A percentile compares a stretch with the other conserved stretches of the same genome.
phyloP scores from a whole-genome alignment of 2,797 vertebrate genomes.

The Sebastiscus albofasciatus region DNA sequence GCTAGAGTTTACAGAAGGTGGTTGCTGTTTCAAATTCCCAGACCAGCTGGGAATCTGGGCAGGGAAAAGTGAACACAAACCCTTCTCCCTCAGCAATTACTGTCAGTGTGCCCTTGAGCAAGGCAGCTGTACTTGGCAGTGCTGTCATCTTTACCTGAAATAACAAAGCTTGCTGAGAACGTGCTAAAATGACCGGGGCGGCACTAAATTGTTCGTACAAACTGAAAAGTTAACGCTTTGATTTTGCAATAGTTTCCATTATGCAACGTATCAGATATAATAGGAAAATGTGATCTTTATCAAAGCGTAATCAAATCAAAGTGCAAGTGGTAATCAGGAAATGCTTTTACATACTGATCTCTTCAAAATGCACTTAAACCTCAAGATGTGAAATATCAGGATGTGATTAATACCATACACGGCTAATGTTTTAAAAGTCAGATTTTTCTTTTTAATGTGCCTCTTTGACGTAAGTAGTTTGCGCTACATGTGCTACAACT shows the following conservation, averaged over 20 bases:
- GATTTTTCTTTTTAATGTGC: background rate
- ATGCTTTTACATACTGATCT: background rate
- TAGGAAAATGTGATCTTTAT: slow-evolving; percentile 2
- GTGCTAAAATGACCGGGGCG: background rate
- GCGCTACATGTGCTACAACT: background rate
- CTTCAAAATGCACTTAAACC: background rate
- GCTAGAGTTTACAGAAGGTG: slow-evolving; percentile 37
- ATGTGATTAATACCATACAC: slow-evolving; percentile 23
- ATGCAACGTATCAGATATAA: slow-evolving; percentile 1
- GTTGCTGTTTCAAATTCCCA: slow-evolving; percentile 49
- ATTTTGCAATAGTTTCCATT: slow-evolving; percentile 23
- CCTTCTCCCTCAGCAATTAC: slow-evolving; percentile 14
- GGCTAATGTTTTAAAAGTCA: background rate
- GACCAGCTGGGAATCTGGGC: slow-evolving; percentile 58
- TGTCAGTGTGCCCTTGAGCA: slow-evolving; percentile 51
- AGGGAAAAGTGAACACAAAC: slow-evolving; percentile 32
- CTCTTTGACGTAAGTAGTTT: background rate
- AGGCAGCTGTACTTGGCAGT: slow-evolving; percentile 37
- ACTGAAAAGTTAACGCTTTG: background rate
- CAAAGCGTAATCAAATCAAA: slow-evolving; percentile 15
- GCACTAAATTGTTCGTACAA: background rate
- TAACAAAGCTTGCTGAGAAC: slow-evolving; percentile 3
- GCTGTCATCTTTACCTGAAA: slow-evolving; percentile 21
- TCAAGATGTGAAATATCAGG: slow-evolving; percentile 10
- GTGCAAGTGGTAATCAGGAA: slow-evolving; percentile 17